Base-by-base conservation (phyloP, 2,888 invertebrate species). In the Steinernema scapterisci region DNA sequence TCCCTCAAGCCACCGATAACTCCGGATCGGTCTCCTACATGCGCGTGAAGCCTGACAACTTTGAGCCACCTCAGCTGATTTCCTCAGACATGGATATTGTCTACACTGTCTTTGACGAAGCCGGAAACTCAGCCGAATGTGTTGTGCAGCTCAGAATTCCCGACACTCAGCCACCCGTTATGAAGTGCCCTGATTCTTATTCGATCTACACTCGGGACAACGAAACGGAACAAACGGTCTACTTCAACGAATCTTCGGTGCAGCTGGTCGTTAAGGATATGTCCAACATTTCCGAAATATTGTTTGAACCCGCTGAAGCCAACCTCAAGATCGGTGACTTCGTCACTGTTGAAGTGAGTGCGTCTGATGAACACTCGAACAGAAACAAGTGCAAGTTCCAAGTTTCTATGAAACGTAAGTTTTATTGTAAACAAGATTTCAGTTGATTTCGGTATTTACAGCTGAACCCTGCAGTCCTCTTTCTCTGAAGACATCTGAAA, bases 71-170 rank as follows among this genome's bases (percentile, higher is more conserved):
- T 6, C 73, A 78, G 2, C 81, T 82, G 72, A 79, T 88, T 56
- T 79, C 81, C 11, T 44, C 73, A 51, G 95, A 95, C 80, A 94
- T 93, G 86, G 93, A 94, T 38, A 94, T 96, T 0, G 93, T 94
- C 89, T 97, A 96, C 86, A 93, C 95, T 0, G 97, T 97, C 1
- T 97, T 94, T 86, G 97, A 97, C 89, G 95, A 94, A 85, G 96
- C 96, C 87, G 96, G 96, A 81, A 97, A 97, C 87, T 95, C 95
- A 16, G 97, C 96, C 16, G 95, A 95, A 87, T 97, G 97, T 87
- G 93, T 94, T 90, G 95, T 97, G 43, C 95, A 95, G 85, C 94
- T 97, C 43, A 94, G 87, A 74, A 83, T 87, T 63, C 86, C 86
- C 16, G 86, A 87, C 78, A 86, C 84, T 1, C 82, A 82, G 46